Evolutionary conservation across 2,888 invertebrate genomes (phyloP).

Genomic region (Tinea semifulvella): DNA sequence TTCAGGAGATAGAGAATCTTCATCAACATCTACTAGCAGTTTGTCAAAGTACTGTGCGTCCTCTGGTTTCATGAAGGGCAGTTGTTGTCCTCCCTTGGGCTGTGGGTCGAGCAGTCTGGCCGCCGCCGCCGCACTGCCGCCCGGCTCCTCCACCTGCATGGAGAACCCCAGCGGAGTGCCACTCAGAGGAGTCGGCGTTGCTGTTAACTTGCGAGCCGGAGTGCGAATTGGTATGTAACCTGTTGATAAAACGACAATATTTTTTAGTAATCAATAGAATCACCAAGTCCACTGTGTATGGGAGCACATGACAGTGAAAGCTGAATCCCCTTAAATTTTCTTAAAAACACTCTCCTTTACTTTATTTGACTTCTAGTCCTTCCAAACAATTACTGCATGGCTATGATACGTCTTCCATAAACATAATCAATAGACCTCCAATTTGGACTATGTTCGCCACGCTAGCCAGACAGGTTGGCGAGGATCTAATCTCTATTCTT

Average conservation of each 20-base stretch:
- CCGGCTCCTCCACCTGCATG: slow-evolving; percentile 90
- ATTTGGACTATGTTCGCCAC: too few relatives aligned
- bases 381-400: too few relatives aligned
- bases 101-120: slow-evolving; percentile 90
- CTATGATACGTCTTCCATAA: too few relatives aligned
- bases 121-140: slow-evolving; percentile 82
- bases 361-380: too few relatives aligned
- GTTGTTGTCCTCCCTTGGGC: slow-evolving; percentile 89
- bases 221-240: slow-evolving; percentile 96
- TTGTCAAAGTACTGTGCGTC: slow-evolving; percentile 99
- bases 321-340: too few relatives aligned
- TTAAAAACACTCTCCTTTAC: too few relatives aligned
- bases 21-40: slow-evolving; percentile 96
- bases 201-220: slow-evolving; percentile 95
- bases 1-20: slow-evolving; percentile 93
- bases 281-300: too few relatives aligned
- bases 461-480: too few relatives aligned
- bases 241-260: slow-evolving; percentile 32
- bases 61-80: slow-evolving; percentile 99
- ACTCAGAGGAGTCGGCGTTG: slow-evolving; percentile 97
- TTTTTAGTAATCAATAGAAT: too few relatives aligned
- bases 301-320: too few relatives aligned
- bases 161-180: slow-evolving; percentile 94
- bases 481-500: too few relatives aligned
- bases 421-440: too few relatives aligned